Evolutionary conservation across 2,113 vertebrate genomes (phyloP).

Genomic region (Callorhinus ursinus): DNA sequence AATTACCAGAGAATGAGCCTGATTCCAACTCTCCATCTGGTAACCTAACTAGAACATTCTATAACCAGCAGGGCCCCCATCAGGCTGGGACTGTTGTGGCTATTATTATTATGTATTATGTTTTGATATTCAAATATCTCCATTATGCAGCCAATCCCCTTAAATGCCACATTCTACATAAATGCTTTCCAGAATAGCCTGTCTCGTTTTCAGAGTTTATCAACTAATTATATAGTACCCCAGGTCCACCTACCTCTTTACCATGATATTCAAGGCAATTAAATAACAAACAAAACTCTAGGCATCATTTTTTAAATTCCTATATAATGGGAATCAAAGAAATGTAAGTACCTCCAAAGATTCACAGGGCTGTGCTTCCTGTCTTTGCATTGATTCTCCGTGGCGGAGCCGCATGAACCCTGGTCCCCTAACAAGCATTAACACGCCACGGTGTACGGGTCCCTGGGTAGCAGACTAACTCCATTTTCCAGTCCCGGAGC

Average conservation of each 20-base stretch:
- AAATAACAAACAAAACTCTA: background rate
- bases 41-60: conserved; percentile 47
- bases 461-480: background rate
- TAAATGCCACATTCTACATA: conserved; percentile 45
- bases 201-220: background rate
- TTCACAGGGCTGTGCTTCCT: background rate
- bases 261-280: background rate
- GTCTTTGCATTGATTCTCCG: background rate
- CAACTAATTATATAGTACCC: background rate
- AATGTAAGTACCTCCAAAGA: background rate
- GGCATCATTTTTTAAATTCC: background rate
- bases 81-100: conserved; percentile 3
- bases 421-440: background rate
- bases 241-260: background rate
- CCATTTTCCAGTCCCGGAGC: background rate
- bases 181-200: conserved; percentile 29
- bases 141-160: conserved; percentile 13
- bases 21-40: conserved; percentile 50
- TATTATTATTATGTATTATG: conserved; percentile 42
- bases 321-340: background rate
- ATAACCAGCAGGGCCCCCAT: conserved; percentile 8
- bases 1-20: background rate
- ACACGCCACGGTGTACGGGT: background rate
- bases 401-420: accelerated
- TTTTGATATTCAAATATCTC: conserved; percentile 53